phyloP scores from a whole-genome alignment of 2,797 vertebrate genomes.

The Otolemur crassicaudatus region DNA sequence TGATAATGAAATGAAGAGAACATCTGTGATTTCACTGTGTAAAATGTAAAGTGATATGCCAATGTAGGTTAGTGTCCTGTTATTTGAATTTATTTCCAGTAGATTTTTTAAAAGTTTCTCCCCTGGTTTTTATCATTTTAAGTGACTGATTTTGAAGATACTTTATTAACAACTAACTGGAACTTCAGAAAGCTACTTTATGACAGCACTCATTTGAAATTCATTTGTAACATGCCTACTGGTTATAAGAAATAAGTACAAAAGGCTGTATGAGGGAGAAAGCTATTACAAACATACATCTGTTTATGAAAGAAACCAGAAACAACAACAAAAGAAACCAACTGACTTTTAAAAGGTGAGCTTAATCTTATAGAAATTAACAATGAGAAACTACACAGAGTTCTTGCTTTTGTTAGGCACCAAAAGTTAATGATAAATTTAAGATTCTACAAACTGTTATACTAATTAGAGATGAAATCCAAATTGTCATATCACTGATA shows the following conservation, averaged over 20 bases:
- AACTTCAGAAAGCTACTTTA: constrained; percentile 43
- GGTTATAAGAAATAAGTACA: constrained; percentile 3
- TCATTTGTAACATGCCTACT: background rate
- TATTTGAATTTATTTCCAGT: constrained; percentile 55
- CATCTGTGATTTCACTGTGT: constrained; percentile 31
- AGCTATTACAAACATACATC: background rate
- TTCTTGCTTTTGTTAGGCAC: background rate
- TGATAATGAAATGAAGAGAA: constrained; percentile 37
- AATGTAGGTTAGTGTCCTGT: constrained; percentile 11
- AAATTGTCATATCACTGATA: background rate
- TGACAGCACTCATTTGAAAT: background rate
- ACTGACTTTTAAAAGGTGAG: background rate
- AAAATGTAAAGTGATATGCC: constrained; percentile 30
- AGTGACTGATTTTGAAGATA: background rate
- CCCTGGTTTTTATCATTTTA: constrained; percentile 37
- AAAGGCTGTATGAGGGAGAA: background rate
- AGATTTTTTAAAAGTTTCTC: background rate
- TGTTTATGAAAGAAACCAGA: background rate
- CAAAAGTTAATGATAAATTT: background rate
- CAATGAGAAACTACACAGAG: background rate
- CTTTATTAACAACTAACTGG: constrained; percentile 9
- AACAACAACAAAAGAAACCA: background rate
- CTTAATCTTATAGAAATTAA: background rate
- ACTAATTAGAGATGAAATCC: constrained; percentile 25
- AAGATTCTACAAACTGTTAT: constrained; percentile 17